These are phyloP conservation scores for Chymomyza amoena DNA, from an alignment of 2,888 invertebrate species.

Conservation along the genomic window DNA sequence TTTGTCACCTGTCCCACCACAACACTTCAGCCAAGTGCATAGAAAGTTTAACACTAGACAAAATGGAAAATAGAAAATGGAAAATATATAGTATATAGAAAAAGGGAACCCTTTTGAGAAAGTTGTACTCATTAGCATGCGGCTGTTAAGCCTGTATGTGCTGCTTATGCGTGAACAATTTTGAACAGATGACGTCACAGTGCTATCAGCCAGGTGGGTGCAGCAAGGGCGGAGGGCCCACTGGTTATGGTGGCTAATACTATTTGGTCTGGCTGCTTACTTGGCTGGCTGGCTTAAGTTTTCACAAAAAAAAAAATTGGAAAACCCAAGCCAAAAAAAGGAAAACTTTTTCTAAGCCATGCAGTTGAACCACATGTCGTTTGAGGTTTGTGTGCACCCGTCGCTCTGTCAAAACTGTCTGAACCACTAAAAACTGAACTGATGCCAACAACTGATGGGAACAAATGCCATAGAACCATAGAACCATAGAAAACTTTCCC, in stretches of 20 bases:
- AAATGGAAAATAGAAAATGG: constrained; percentile 12
- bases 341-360: constrained; percentile 51
- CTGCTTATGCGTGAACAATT: constrained; percentile 55
- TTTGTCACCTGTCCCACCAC: constrained; percentile 7
- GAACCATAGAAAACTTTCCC: neutral
- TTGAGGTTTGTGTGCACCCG: constrained; percentile 33
- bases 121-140: constrained; percentile 65
- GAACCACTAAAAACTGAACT: constrained; percentile 48
- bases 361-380: constrained; percentile 31
- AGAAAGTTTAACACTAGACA: constrained; percentile 34
- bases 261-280: neutral
- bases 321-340: constrained; percentile 24
- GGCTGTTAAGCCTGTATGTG: constrained; percentile 31
- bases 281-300: constrained; percentile 37
- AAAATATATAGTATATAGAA: constrained; percentile 19
- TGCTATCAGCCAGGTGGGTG: neutral
- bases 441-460: constrained; percentile 25
- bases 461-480: neutral
- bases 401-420: constrained; percentile 52
- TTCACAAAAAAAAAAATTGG: constrained; percentile 5
- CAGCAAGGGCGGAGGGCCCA: neutral
- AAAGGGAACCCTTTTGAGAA: constrained; percentile 18
- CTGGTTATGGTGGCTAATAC: neutral
- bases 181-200: constrained; percentile 40
- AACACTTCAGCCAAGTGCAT: constrained; percentile 35